Conservation (phyloP, 1,140 invertebrate species). For the Monochamus saltuarius region DNA sequence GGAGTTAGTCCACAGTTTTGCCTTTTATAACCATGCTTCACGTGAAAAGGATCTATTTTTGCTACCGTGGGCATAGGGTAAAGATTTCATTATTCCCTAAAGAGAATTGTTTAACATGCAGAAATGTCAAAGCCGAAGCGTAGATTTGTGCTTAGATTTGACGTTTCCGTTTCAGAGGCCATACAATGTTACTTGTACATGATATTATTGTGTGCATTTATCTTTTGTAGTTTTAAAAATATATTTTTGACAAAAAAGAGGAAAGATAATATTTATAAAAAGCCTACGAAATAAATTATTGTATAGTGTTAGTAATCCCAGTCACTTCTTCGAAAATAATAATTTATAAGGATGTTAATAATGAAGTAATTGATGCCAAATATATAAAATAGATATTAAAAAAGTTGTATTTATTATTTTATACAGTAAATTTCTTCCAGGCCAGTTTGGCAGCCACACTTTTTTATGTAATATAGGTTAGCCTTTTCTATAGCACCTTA, state of each 20-base stretch:
- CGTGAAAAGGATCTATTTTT: slow-evolving; percentile 33
- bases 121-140: slow-evolving; percentile 7
- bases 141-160: slow-evolving; percentile 19
- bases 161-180: slow-evolving; percentile 24
- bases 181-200: slow-evolving; percentile 31
- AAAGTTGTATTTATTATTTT: slow-evolving; percentile 26
- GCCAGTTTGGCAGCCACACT: slow-evolving; percentile 34
- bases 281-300: slow-evolving; percentile 42
- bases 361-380: slow-evolving; percentile 47
- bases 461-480: slow-evolving; percentile 32
- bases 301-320: slow-evolving; percentile 43
- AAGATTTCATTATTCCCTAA: slow-evolving; percentile 3
- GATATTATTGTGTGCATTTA: slow-evolving; percentile 29
- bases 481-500: slow-evolving; percentile 15
- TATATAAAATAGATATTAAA: slow-evolving; percentile 40
- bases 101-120: slow-evolving; percentile 7
- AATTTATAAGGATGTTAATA: slow-evolving; percentile 43
- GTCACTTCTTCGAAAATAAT: slow-evolving; percentile 37
- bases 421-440: slow-evolving; percentile 36
- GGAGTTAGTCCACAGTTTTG: slow-evolving; percentile 24
- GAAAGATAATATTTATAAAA: slow-evolving; percentile 40
- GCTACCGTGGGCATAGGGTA: slow-evolving; percentile 9
- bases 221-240: slow-evolving; percentile 41
- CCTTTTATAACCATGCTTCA: slow-evolving; percentile 32
- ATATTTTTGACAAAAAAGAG: slow-evolving; percentile 47